Base-by-base conservation (phyloP, 2,888 invertebrate species). In the Drosophila nr. fundita region DNA sequence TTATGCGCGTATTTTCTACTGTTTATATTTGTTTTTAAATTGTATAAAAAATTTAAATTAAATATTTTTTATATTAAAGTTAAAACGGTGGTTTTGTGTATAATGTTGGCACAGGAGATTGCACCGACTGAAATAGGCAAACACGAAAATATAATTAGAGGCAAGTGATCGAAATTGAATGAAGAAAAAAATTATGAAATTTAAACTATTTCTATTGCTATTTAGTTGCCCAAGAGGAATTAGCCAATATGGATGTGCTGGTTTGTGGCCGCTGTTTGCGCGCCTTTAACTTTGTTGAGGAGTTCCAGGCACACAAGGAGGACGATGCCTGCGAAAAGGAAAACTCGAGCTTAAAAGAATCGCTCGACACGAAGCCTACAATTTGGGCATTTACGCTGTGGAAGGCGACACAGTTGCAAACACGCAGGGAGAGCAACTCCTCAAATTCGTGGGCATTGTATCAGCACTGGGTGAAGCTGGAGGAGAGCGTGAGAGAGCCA, bases 371-470 rank as follows among this genome's bases (percentile, higher is more conserved):
- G 68, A 97, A 97, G 92, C 96, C 97, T 11, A 96, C 97, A 93
- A 96, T 97, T 13, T 97, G 97, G 97, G 97, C 96, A 45, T 97
- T 97, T 90, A 94, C 96, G 6, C 91, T 97, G 49, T 97, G 97
- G 97, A 97, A 97, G 90, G 94, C 94, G 68, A 94, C 95, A 13
- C 95, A 95, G 82, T 88, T 94, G 45, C 83, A 91, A 76, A 88
- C 90, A 24, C 91, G 91, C 34, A 91, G 91, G 55, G 90, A 92
- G 76, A 81, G 94, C 92, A 92, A 93, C 1, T 93, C 94, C 8
- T 94, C 94, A 30, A 94, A 95, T 85, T 96, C 97, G 8, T 97
- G 97, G 97, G 95, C 95, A 75, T 93, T 97, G 13, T 97, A 97
- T 92, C 97, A 97, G 91, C 95, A 95, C 81, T 97, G 97, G 97